Base-by-base conservation (phyloP, 64 coral and sea anemone species). In the Pocillopora verrucosa region DNA sequence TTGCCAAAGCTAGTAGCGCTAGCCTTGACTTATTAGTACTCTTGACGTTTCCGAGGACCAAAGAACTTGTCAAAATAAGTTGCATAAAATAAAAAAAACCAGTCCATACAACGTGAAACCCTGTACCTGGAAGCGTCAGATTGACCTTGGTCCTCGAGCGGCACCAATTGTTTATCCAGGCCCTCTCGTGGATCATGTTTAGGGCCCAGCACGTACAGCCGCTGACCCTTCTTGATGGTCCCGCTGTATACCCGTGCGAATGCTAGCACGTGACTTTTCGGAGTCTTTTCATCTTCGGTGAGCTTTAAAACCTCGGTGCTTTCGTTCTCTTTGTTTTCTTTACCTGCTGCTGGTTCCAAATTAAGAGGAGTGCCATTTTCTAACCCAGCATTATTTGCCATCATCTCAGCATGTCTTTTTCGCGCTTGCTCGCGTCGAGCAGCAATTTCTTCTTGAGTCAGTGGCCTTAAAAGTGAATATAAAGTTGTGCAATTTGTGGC, bases 201-300 rank as follows among this genome's bases (percentile, higher is more conserved):
- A 14, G 96, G 96, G 11, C 96, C 96, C 75, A 98, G 60, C 1
- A 98, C 91, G 60, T 95, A 98, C 36, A 98, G 72, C 57, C 25
- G 68, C 58, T 98, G 93, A 10, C 93, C 96, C 65, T 93, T 98
- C 58, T 60, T 92, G 58, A 98, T 76, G 36, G 84, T 83, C 37
- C 96, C 96, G 58, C 96, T 98, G 64, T 95, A 98, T 20, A 98
- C 96, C 2, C 96, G 86, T 16, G 96, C 96, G 26, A 98, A 98
- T 1, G 96, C 96, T 56, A 98, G 67, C 90, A 98, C 88, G 63
- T 95, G 88, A 76, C 74, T 96, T 68, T 90, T 92, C 11, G 90
- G 86, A 16, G 34, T 35, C 63, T 91, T 20, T 56, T 88, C 56
- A 16, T 68, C 24, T 16, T 67, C 36, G 19, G 59, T 35, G 14